Conservation (phyloP, 2,888 invertebrate species). For the Morpho deidamia region DNA sequence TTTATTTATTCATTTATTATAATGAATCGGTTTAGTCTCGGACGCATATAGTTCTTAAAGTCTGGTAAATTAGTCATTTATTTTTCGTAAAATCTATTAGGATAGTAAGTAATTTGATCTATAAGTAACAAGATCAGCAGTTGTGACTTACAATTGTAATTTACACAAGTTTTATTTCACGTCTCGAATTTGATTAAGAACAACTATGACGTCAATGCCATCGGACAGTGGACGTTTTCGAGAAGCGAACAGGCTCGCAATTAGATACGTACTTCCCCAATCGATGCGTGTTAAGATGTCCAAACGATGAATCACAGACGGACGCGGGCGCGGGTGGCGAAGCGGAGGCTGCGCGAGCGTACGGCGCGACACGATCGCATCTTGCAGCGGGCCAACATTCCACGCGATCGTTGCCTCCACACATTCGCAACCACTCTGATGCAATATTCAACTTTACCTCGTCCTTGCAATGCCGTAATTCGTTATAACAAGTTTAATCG, state of each 20-base stretch:
- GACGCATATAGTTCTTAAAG: no score
- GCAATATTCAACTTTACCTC: conserved; percentile 78
- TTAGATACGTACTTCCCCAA: conserved; percentile 64
- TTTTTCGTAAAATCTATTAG: no score
- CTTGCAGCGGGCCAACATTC: conserved; percentile 58
- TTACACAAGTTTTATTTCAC: no score
- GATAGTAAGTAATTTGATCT: no score
- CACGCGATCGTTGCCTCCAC: conserved; percentile 70
- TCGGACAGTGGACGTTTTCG: conserved; percentile 33
- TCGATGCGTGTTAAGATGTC: conserved; percentile 40
- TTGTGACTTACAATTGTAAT: no score
- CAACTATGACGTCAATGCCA: conserved; percentile 45
- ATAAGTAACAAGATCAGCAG: no score
- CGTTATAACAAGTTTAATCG: conserved; percentile 72
- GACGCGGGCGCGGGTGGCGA: conserved; percentile 30
- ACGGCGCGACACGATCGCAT: conserved; percentile 29
- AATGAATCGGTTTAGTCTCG: no score
- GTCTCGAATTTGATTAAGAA: not conserved
- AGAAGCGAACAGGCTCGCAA: conserved; percentile 34
- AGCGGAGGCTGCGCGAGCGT: conserved; percentile 34
- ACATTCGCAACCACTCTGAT: conserved; percentile 65
- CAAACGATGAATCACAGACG: conserved; percentile 53
- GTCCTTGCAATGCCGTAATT: conserved; percentile 79
- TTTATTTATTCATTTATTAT: no score
- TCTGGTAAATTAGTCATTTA: no score